These are phyloP conservation scores for Calidris pugnax DNA, from an alignment of 2,113 vertebrate species.

Conservation along the genomic window DNA sequence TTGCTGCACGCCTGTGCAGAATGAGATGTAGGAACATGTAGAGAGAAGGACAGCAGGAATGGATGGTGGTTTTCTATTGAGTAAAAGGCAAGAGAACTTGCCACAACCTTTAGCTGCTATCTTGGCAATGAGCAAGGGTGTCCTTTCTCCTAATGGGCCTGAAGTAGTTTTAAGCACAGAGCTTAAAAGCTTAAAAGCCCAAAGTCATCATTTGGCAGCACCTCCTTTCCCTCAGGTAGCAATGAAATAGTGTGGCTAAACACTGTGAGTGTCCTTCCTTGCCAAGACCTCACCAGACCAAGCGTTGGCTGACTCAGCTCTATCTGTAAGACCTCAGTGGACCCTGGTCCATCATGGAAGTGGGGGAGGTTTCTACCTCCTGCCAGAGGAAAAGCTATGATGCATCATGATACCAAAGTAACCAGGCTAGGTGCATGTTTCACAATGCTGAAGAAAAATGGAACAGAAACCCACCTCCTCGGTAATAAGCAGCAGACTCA, in stretches of 20 bases:
- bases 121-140: neutral
- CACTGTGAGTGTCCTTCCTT: neutral
- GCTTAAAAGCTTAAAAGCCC: no score
- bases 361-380: neutral
- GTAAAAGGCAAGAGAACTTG: neutral
- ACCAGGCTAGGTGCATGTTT: neutral
- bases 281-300: neutral
- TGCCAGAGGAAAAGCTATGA: neutral
- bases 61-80: neutral
- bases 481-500: neutral
- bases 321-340: neutral
- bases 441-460: neutral
- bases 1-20: neutral
- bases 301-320: neutral
- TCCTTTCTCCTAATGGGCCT: neutral
- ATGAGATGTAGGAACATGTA: neutral
- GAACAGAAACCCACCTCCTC: constrained; percentile 20
- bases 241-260: neutral
- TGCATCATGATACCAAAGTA: neutral
- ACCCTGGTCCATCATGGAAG: neutral
- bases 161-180: neutral
- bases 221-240: neutral
- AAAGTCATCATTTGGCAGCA: neutral
- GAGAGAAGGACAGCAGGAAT: neutral
- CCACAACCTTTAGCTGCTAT: neutral